Percentiles rank a stretch among this genome's conserved stretches.
Evolutionary conservation across 2,888 invertebrate genomes (phyloP).

Genomic region (Lissonota sp.): DNA sequence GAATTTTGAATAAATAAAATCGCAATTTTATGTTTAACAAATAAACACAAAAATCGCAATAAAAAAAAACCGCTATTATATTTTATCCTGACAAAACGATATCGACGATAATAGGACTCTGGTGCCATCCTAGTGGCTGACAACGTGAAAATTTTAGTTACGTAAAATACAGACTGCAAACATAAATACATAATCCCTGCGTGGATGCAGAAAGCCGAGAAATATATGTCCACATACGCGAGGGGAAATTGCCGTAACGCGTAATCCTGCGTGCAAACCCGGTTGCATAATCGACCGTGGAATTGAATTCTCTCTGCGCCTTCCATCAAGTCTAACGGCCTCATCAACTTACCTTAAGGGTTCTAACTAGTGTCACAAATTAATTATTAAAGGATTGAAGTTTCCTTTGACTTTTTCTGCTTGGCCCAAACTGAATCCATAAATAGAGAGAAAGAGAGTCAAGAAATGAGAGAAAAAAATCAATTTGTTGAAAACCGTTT

Average conservation of each 20-base stretch:
- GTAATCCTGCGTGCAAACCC: conserved; percentile 66
- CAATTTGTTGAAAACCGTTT: conserved; percentile 57
- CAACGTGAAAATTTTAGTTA: conserved; percentile 31
- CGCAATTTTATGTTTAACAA: too few relatives aligned
- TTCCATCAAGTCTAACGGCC: conserved; percentile 45
- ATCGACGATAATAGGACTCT: not conserved
- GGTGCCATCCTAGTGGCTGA: conserved; percentile 15
- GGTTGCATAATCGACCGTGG: conserved; percentile 82
- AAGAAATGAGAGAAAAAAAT: conserved; percentile 42
- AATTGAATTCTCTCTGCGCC: conserved; percentile 77
- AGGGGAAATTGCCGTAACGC: conserved; percentile 46
- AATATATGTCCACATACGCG: conserved; percentile 53
- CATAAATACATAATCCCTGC: conserved; percentile 74
- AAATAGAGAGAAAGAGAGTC: too few relatives aligned
- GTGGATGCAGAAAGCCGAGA: conserved; percentile 76
- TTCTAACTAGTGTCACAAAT: too few relatives aligned
- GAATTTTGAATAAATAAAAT: too few relatives aligned
- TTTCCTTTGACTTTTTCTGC: not conserved
- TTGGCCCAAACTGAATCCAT: too few relatives aligned
- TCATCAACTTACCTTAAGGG: not conserved
- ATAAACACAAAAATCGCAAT: too few relatives aligned
- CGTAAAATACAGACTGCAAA: conserved; percentile 28
- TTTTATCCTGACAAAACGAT: not conserved
- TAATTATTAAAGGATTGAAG: too few relatives aligned
- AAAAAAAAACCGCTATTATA: not conserved